Evolutionary conservation across 2,797 vertebrate species (phyloP).

Genomic region (Macrochelys suwanniensis): DNA sequence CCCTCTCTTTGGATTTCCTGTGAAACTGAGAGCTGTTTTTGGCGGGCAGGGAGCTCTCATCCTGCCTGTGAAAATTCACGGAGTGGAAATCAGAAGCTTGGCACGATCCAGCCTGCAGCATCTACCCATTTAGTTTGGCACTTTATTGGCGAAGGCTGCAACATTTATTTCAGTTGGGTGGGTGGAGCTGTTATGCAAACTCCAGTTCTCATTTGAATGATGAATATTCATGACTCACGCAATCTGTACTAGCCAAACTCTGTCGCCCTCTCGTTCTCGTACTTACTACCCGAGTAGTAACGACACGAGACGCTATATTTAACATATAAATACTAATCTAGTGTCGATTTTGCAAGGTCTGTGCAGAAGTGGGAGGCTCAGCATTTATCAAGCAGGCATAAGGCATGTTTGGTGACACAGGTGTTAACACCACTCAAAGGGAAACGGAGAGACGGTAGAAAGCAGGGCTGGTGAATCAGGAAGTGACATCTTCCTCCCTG

Average conservation of each 20-base stretch:
- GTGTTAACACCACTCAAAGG: background rate
- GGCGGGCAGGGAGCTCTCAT: background rate
- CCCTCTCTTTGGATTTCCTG: background rate
- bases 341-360: background rate
- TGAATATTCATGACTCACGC: slow-evolving; percentile 80
- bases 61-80: background rate
- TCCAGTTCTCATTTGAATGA: slow-evolving; percentile 68
- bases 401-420: background rate
- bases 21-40: background rate
- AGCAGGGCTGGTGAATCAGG: background rate
- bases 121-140: slow-evolving; percentile 56
- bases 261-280: slow-evolving; percentile 69
- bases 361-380: background rate
- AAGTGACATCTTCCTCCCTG: background rate
- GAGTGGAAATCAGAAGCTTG: slow-evolving; percentile 44
- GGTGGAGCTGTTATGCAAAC: slow-evolving; percentile 76
- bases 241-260: slow-evolving; percentile 78
- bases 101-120: slow-evolving; percentile 53
- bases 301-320: slow-evolving; percentile 50
- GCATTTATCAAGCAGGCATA: background rate
- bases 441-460: background rate
- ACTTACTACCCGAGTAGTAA: slow-evolving; percentile 62
- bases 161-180: slow-evolving; percentile 77
- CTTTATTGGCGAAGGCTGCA: slow-evolving; percentile 74
- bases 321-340: slow-evolving; percentile 61